Evolutionary conservation across 2,888 invertebrate species (phyloP), one percentile per base, ranked within the genome.

Genomic region (Lasioglossum figueresi): DNA sequence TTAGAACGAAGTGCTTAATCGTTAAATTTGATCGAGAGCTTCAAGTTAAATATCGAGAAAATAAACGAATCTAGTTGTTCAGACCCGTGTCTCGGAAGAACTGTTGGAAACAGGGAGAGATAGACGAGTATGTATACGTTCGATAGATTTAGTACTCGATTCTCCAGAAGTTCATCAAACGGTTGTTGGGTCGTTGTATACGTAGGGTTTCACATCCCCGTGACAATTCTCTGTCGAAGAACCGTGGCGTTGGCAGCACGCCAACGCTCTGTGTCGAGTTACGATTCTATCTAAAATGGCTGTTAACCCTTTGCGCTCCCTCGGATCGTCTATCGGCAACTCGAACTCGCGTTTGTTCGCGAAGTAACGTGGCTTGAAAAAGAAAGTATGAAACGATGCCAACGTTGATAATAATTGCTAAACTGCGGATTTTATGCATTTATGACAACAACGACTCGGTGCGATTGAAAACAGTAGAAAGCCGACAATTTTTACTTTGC

Each of bases 221-320:
- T 31, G 37, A 56, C n/a, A 78, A 76, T 68, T 66, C 66, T 14
- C 43, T 31, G 59, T 19, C 31, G 66, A 23, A 43, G 37, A 27
- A 63, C 43, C 63, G 63, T 76, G 10, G 23, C 19, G 40, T 56
- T 40, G 75, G 75, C 75, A 23, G 31, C 19, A 4, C 59, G 75
- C 63, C 75, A 76, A 43, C 40, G 43, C 14, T 27, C 63, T 59
- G 14, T 59, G 66, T 12, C 23, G 40, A 19, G 75, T 63, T 76
- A 40, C 37, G 23, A 63, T 40, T 76, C 31, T 43, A 76, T 43
- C 63, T 71, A 66, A 82, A 56, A 63, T 12, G 63, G 72, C 68
- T 77, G 77, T 76, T 48, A 76, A 76, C 52, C 48, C 52, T n/a
- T 52, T 52, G 23, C 52, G 23, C 52, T 52, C 52, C 10, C 45